Base-by-base conservation (phyloP, 2,888 invertebrate species). In the Corythucha ciliata region DNA sequence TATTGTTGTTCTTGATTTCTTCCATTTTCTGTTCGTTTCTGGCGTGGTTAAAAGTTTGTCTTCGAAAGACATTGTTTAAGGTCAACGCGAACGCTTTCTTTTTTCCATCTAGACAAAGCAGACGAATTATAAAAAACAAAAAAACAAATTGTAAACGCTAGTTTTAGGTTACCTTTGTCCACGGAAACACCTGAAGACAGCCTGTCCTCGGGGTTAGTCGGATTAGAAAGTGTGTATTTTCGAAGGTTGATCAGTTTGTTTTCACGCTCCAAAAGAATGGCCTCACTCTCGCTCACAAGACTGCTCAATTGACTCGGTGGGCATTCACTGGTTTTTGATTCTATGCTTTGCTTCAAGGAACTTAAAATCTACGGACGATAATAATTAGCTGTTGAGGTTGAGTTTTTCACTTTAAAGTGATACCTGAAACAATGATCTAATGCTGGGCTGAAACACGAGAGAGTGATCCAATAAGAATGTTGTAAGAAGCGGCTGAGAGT, bases 371-470 rank as follows among this genome's bases (percentile, higher is more conserved):
- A 64, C 7, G 62, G 61, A 59, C 14, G 14, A 25, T 29, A 32
- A 22, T 10, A 26, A 50, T 29, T 16, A 33, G 10, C 21, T 12
- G 7, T 29, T 29, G 5, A 12, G 22, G 10, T 41, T 8, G 6
- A 41, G 8, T 16, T 40, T 10, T 36, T 8, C 7, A n/a, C 18
- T 36, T 5, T 36, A 8, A 5, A 55, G 44, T 61, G 67, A 67
- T 66, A 89, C 92, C 79, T 92, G 92, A 68, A 85, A 84, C 57
- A 94, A 74, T 3, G 90, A 91, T 66, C 88, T 86, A 65, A 93
- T 85, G 64, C 86, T 86, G 1, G 92, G 91, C 67, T 91, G 90
- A 64, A 91, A 79, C 60, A 87, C 82, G 61, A 81, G 78, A 67
- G 81, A 81, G 55, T 88, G 83, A 63, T 90, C 88, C 56, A 97